Evolutionary conservation across 2,888 invertebrate genomes (phyloP).

Genomic region (Rhamphomyia laevipes): DNA sequence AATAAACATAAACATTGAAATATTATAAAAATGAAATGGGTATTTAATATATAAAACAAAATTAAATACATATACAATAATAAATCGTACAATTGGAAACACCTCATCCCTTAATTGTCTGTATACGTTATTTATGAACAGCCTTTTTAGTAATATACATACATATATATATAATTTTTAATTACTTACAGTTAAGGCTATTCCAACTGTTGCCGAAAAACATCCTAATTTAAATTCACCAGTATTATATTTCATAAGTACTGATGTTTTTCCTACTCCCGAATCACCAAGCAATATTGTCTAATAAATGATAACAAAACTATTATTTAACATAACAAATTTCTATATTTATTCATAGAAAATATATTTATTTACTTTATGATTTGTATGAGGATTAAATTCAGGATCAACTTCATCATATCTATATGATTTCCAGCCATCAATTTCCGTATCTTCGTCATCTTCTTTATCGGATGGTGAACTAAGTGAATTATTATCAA

Average conservation of each 20-base stretch:
- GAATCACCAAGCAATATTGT: conserved; percentile 90
- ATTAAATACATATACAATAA: too few relatives aligned
- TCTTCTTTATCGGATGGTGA: conserved; percentile 13
- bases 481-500: neutral
- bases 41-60: too few relatives aligned
- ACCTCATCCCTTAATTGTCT: too few relatives aligned
- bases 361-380: conserved; percentile 44
- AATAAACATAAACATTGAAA: too few relatives aligned
- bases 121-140: too few relatives aligned
- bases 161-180: neutral
- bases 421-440: conserved; percentile 36
- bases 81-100: too few relatives aligned
- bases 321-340: neutral
- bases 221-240: conserved; percentile 83
- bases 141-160: too few relatives aligned
- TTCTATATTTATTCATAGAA: neutral
- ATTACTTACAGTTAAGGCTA: conserved; percentile 84
- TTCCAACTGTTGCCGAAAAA: conserved; percentile 89
- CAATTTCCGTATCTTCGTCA: conserved; percentile 23
- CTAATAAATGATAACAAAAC: conserved; percentile 39
- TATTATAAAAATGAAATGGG: too few relatives aligned
- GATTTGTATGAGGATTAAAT: conserved; percentile 47
- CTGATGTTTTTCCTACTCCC: conserved; percentile 86
- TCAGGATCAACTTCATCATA: conserved; percentile 30
- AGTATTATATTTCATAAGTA: conserved; percentile 87